phyloP scores from a whole-genome alignment of 2,797 vertebrate species.

The Xiphophorus birchmanni region DNA sequence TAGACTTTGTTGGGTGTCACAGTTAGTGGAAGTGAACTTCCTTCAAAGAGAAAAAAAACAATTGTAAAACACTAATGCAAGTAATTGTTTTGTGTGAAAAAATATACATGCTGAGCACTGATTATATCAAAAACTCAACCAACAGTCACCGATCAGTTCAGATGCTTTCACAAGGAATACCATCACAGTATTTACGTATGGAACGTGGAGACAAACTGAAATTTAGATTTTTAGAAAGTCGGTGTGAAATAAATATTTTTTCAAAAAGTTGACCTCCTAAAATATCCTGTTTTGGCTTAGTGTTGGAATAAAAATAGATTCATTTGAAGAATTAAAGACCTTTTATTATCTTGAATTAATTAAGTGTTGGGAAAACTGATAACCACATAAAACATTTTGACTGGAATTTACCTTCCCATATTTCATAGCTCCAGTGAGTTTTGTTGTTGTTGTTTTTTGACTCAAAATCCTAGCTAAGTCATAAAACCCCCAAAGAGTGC shows the following conservation, averaged over 20 bases:
- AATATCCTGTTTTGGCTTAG: neutral
- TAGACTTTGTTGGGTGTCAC: neutral
- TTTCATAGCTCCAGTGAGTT: constrained; percentile 21
- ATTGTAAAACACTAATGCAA: neutral
- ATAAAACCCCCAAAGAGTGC: constrained; percentile 51
- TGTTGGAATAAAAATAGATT: neutral
- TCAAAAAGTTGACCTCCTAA: neutral
- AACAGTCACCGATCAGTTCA: neutral
- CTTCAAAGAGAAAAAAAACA: neutral
- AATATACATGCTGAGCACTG: neutral
- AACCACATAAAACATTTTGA: constrained; percentile 37
- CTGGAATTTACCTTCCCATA: constrained; percentile 44
- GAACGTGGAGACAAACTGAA: neutral
- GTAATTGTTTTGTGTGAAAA: neutral
- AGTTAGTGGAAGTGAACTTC: neutral
- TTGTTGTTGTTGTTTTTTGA: constrained; percentile 5
- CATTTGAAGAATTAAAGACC: constrained; percentile 17
- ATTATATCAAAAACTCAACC: neutral
- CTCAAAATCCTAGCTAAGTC: constrained; percentile 33
- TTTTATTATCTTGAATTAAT: neutral
- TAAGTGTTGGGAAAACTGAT: constrained; percentile 9
- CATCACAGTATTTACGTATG: neutral
- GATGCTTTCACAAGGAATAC: neutral
- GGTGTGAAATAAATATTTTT: neutral
- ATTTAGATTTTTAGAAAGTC: neutral